Conservation (phyloP, 2,113 vertebrate species). For the Heteronetta atricapilla region DNA sequence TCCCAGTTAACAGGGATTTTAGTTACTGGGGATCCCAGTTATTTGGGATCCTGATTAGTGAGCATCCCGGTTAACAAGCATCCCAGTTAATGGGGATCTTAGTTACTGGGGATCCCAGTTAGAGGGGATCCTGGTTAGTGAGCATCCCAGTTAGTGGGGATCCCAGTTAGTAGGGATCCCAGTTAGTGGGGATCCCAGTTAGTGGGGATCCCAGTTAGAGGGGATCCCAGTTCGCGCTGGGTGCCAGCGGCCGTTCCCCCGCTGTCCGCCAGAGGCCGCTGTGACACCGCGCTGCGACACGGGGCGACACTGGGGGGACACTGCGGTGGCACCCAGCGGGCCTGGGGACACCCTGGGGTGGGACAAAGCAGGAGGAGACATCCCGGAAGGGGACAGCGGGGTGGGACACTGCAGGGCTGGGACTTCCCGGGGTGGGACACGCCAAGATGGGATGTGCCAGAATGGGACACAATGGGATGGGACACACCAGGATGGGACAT, state of each 20-base stretch:
- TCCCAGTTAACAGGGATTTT: not conserved
- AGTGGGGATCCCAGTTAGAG: not conserved
- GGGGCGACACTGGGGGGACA: not conserved
- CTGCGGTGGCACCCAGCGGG: not conserved
- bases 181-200: rapidly evolving
- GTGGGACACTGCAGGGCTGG: not conserved
- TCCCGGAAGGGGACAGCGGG: not conserved
- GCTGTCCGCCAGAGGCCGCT: not conserved
- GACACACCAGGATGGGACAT: no score
- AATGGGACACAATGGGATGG: rapidly evolving
- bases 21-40: no score
- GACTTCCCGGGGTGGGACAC: not conserved
- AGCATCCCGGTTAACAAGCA: no score
- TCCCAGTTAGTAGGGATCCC: not conserved
- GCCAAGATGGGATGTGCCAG: rapidly evolving
- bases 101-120: not conserved
- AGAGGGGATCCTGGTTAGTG: not conserved
- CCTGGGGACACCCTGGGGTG: not conserved
- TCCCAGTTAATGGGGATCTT: not conserved
- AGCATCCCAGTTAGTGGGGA: rapidly evolving
- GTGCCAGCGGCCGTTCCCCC: not conserved
- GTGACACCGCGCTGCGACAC: not conserved
- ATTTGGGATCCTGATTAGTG: no score
- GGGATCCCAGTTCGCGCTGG: not conserved
- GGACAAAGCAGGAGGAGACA: no score